phyloP scores from a whole-genome alignment of 2,113 vertebrate genomes.

The Oceanites oceanicus region DNA sequence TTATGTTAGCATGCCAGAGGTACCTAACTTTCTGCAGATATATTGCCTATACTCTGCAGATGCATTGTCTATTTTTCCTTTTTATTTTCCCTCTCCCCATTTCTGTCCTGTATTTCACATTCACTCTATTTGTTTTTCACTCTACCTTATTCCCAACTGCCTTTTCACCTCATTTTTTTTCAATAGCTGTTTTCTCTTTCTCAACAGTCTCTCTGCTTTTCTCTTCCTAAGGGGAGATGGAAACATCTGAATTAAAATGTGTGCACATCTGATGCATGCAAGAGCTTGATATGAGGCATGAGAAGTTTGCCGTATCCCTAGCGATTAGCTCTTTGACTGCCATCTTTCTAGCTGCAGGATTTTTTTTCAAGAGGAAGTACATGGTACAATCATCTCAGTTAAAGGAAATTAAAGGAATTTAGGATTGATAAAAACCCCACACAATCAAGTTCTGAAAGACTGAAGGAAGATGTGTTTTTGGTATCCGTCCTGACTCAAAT shows the following conservation, averaged over 20 bases:
- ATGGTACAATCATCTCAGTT: background rate
- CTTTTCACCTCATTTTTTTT: background rate
- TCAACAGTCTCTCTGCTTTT: background rate
- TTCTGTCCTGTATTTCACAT: background rate
- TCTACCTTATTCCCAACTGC: background rate
- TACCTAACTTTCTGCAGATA: background rate
- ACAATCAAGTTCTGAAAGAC: conserved; percentile 27
- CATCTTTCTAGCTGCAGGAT: background rate
- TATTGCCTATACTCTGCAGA: background rate
- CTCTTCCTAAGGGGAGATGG: background rate
- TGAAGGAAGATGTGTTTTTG: conserved; percentile 21
- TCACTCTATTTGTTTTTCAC: background rate
- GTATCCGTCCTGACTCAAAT: conserved; percentile 38
- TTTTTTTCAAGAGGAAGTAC: background rate
- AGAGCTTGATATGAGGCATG: background rate
- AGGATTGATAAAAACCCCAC: conserved; percentile 1
- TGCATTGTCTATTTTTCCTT: background rate
- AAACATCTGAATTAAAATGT: conserved; percentile 7
- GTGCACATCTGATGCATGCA: background rate
- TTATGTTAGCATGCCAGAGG: background rate
- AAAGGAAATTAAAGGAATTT: conserved; percentile 32
- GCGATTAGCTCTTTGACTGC: background rate
- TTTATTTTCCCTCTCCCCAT: background rate
- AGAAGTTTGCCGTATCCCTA: background rate
- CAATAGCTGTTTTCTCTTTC: background rate